phyloP scores from a whole-genome alignment of 2,888 invertebrate genomes.

The Platycnemis pennipes region DNA sequence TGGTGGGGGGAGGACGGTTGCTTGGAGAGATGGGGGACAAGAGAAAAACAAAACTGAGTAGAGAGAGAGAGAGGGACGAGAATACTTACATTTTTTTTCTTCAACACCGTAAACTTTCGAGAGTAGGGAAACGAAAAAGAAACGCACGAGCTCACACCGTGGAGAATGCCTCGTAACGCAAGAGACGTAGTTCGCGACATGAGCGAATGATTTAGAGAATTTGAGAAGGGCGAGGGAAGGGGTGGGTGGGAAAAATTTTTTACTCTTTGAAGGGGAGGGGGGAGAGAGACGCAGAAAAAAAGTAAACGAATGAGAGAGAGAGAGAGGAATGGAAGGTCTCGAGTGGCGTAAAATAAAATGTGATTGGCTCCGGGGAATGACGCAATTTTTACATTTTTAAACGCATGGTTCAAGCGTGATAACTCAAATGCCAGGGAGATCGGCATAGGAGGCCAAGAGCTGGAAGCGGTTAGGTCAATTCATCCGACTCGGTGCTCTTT shows the following conservation, averaged over 20 bases:
- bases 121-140: neutral
- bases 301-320: too few relatives aligned
- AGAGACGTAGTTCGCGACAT: neutral
- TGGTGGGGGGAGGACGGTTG: neutral
- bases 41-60: neutral
- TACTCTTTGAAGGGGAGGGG: neutral
- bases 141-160: neutral
- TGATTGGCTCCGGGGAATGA: constrained; percentile 3
- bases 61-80: neutral
- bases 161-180: neutral
- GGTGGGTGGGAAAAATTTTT: neutral
- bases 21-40: neutral
- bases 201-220: constrained; percentile 36
- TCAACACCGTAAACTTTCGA: neutral
- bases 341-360: neutral
- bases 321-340: neutral
- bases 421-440: neutral
- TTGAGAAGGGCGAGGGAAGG: neutral
- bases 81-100: neutral
- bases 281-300: neutral
- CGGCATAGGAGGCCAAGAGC: neutral
- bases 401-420: neutral
- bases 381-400: neutral
- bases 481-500: neutral
- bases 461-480: neutral